Evolutionary conservation across 2,888 invertebrate genomes (phyloP).

Genomic region (Hartigia nigra): DNA sequence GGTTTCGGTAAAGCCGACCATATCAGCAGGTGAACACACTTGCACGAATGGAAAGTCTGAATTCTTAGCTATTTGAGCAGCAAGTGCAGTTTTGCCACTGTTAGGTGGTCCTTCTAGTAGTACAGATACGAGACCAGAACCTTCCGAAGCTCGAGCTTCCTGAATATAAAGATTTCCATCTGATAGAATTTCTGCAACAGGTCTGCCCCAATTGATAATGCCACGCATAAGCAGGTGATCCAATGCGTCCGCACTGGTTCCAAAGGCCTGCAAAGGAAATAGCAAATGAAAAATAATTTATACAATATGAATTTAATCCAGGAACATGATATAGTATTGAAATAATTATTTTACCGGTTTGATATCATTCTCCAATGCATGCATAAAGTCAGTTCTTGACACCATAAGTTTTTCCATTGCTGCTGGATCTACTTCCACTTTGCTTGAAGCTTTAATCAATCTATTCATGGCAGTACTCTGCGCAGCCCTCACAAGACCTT

Average conservation of each 20-base stretch:
- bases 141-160: conserved; percentile 83
- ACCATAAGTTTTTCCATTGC: conserved; percentile 77
- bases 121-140: conserved; percentile 86
- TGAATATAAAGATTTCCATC: conserved; percentile 93
- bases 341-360: conserved; percentile 53
- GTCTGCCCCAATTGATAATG: conserved; percentile 93
- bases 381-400: conserved; percentile 73
- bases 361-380: conserved; percentile 76
- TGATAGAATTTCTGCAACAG: conserved; percentile 87
- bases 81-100: conserved; percentile 96
- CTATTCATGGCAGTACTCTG: conserved; percentile 82
- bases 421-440: conserved; percentile 77
- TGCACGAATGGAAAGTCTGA: conserved; percentile 99
- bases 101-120: conserved; percentile 96
- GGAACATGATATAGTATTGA: background rate
- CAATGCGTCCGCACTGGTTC: conserved; percentile 90
- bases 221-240: conserved; percentile 89
- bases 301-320: background rate
- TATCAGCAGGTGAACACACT: conserved; percentile 96
- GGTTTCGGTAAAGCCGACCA: conserved; percentile 96
- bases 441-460: conserved; percentile 74
- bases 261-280: conserved; percentile 81
- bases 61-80: conserved; percentile 94
- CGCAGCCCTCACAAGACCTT: conserved; percentile 79
- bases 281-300: background rate